These are phyloP conservation scores for Iguana delicatissima DNA, from an alignment of 2,797 vertebrate species.

Conservation along the genomic window DNA sequence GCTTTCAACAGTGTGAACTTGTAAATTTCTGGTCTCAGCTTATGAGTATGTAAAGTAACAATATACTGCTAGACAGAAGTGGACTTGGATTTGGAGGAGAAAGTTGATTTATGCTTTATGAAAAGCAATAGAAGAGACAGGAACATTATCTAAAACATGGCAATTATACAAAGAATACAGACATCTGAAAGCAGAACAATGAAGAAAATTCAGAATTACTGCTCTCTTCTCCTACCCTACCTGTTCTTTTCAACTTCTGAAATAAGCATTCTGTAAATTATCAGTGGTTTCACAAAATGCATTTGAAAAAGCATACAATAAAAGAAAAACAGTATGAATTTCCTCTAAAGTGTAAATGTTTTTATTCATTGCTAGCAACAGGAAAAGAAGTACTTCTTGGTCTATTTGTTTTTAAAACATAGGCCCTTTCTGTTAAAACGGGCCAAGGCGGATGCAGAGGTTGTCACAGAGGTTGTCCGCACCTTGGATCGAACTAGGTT, in stretches of 20 bases:
- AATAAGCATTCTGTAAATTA: slow-evolving; percentile 3
- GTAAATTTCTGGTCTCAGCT: not conserved
- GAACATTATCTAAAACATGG: not conserved
- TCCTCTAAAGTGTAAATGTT: not conserved
- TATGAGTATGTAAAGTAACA: not conserved
- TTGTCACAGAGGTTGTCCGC: too few species aligned
- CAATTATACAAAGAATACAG: not conserved
- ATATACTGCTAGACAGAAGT: not conserved
- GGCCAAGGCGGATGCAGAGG: too few species aligned
- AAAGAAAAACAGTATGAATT: not conserved
- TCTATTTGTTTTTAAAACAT: too few species aligned
- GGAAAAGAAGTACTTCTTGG: not conserved
- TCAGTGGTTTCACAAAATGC: not conserved
- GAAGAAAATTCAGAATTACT: not conserved
- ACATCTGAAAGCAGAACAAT: not conserved
- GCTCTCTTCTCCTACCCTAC: not conserved
- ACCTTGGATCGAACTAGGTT: too few species aligned
- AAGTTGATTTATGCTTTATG: not conserved
- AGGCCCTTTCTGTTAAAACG: too few species aligned
- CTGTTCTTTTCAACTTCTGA: not conserved
- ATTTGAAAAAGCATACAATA: not conserved
- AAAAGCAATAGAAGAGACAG: not conserved
- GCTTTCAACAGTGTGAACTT: not conserved
- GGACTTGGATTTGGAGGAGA: not conserved
- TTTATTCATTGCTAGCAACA: not conserved